Base-by-base conservation (phyloP, 2,888 invertebrate genomes). In the Megamerina dolium region DNA sequence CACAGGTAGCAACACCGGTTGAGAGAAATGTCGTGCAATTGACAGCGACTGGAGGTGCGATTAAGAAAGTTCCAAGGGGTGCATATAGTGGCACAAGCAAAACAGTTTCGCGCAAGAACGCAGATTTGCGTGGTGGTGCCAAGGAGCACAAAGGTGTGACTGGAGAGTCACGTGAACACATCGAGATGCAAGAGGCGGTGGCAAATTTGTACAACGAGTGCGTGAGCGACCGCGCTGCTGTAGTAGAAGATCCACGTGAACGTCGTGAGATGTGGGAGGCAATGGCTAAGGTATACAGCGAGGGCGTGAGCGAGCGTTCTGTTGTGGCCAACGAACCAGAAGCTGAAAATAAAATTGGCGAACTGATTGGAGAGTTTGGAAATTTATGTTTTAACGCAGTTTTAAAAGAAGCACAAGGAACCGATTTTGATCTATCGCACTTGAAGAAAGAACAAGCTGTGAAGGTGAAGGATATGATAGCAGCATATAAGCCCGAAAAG, bases 361-460 rank as follows among this genome's bases (percentile, higher is more conserved):
- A 40, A 17, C 23, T 40, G 33, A 19, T 21, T 12, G 40, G 13
- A 30, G 41, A 18, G 21, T 41, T 41, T 20, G 35, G 31, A 36
- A 12, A 41, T 18, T 13, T 41, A 41, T 41, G 34, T 9, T 9
- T 41, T 16, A n/a, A 16, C 5, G 35, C 41, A 19, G 35, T n/a
- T 8, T 5, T 21, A 32, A 12, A 33, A 14, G 32, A 14, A 8
- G 17, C 23, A 16, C 5, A 10, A 3, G 36, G 19, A 27, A 18
- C 8, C 14, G 36, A 41, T 10, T 12, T 36, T 21, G 43, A 38
- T 29, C 19, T 38, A n/a, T 19, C 29, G n/a, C 43, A 43, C 20
- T 17, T 43, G 12, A 33, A 10, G 13, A 29, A 26, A 27, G 4
- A 9, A 12, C 33, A 32, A 3, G 34, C 33, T 4, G 27, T 18